Percentiles rank a stretch among this genome's conserved stretches.
These are phyloP conservation scores for Microctonus aethiopoides DNA, from an alignment of 2,888 invertebrate species.

Conservation along the genomic window DNA sequence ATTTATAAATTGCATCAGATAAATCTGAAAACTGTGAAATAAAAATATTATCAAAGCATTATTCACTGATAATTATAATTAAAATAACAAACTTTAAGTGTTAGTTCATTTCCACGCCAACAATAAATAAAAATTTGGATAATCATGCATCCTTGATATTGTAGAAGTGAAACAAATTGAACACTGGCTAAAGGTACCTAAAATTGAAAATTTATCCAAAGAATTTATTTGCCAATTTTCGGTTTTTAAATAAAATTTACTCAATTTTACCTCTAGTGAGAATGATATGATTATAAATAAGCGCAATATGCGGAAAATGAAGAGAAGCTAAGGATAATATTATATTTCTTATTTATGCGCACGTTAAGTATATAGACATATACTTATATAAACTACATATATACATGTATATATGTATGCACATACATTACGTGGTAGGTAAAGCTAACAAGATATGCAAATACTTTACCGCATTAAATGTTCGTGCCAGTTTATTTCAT, in stretches of 20 bases:
- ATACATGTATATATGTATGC: no score
- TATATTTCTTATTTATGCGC: conserved; percentile 19
- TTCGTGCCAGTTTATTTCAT: conserved; percentile 37
- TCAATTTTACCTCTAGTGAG: no score
- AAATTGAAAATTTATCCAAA: conserved; percentile 5
- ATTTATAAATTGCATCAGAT: conserved; percentile 23
- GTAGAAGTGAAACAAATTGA: conserved; percentile 69
- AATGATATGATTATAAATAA: neutral
- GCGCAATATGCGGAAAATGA: conserved; percentile 12
- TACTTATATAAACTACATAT: no score
- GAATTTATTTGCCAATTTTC: no score
- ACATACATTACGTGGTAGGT: conserved; percentile 20
- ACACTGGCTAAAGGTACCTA: conserved; percentile 56
- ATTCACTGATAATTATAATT: neutral
- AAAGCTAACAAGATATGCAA: conserved; percentile 44
- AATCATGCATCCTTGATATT: conserved; percentile 71
- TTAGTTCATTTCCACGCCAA: conserved; percentile 72
- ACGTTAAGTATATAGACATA: neutral
- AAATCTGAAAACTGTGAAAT: conserved; percentile 21
- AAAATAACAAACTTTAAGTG: conserved; percentile 66
- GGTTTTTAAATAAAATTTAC: no score
- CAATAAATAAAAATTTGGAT: conserved; percentile 71
- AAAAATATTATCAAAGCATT: neutral
- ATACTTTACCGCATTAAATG: conserved; percentile 41
- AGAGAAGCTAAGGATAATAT: neutral